Base-by-base conservation (phyloP, 2,797 vertebrate genomes). In the Cyclopterus lumpus region DNA sequence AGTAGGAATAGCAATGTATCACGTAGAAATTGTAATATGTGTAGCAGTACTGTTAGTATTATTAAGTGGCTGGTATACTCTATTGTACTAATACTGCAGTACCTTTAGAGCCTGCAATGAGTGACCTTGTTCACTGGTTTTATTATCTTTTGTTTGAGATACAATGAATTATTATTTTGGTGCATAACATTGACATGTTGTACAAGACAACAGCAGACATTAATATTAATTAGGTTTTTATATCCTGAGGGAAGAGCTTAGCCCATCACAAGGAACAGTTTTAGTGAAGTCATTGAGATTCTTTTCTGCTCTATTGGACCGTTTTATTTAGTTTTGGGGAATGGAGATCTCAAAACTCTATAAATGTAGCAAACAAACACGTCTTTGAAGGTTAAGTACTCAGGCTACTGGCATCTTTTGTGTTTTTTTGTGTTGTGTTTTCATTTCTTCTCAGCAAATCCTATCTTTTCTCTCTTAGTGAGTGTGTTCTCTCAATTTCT, bases 281-380 rank as follows among this genome's bases (percentile, higher is more conserved):
- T 91, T 69, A 87, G 58, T 68, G 64, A 72, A 78, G 67, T 74
- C 71, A 65, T 54, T 71, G 72, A 81, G 82, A 88, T 72, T 72
- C 57, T 82, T 75, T 84, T 87, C 85, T 85, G 90, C 87, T 91
- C 90, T 86, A 72, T 53, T 87, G 89, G 86, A 88, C 82, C 86
- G n/a, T 83, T 89, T 88, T 86, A 90, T 93, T 93, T 88, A 91
- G 88, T 87, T 81, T 83, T 55, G 72, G 76, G 75, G 71, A 80
- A 84, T 55, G 46, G 58, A 66, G 69, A 86, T 67, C 82, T 90
- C 72, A 69, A 80, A 88, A 86, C 86, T 64, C 78, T 84, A 79
- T 89, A 81, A 87, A 89, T 26, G 15, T 75, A 66, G 81, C 86
- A 91, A 92, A 90, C 84, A 89, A 89, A 91, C 88, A 28, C 9